Evolutionary conservation across 2,888 invertebrate genomes (phyloP).

Genomic region (Trissonchulus latispiculum): DNA sequence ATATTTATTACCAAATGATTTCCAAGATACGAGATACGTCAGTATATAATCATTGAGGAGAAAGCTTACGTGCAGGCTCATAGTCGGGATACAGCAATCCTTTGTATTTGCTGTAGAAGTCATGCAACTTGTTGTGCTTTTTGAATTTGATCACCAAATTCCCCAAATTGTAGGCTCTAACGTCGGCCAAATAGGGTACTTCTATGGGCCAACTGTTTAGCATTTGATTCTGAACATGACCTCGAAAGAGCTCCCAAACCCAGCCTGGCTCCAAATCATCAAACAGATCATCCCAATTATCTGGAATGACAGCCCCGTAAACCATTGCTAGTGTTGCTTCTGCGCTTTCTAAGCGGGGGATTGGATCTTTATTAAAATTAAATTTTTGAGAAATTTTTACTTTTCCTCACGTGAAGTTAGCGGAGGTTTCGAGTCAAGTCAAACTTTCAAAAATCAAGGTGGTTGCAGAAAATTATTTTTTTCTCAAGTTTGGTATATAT

Average conservation of each 20-base stretch:
- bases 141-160: conserved; percentile 4
- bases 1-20: no score
- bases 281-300: not conserved
- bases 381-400: no score
- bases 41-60: no score
- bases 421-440: no score
- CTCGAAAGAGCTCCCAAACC: not conserved
- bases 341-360: no score
- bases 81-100: not conserved
- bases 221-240: conserved; percentile 10
- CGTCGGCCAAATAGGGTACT: conserved; percentile 7
- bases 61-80: not conserved
- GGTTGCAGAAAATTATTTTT: no score
- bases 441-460: no score
- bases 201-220: not conserved
- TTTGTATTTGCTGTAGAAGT: not conserved
- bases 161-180: not conserved
- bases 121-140: not conserved
- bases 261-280: conserved; percentile 4
- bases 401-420: no score
- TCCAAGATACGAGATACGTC: no score
- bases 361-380: no score
- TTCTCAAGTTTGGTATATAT: no score
- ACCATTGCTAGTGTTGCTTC: no score
- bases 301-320: not conserved